These are phyloP conservation scores for Scrobipalpa costella DNA, from an alignment of 2,888 invertebrate species.

Conservation along the genomic window DNA sequence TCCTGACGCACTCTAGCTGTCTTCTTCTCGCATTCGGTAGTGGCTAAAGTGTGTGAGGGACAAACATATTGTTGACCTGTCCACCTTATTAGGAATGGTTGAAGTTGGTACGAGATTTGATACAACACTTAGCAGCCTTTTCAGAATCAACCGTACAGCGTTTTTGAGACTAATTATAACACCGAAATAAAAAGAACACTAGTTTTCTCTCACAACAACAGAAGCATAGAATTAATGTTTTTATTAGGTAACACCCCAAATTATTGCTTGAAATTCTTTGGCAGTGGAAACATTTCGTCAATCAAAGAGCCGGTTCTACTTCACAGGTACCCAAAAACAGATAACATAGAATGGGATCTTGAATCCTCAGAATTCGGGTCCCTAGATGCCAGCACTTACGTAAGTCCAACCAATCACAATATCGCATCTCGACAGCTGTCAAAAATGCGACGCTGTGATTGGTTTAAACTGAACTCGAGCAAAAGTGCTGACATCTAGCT, in stretches of 20 bases:
- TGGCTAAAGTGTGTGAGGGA: constrained; percentile 28
- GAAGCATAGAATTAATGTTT: not conserved
- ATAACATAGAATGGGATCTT: too few relatives aligned
- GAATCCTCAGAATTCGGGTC: too few relatives aligned
- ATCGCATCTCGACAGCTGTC: too few relatives aligned
- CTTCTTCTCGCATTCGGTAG: constrained; percentile 25
- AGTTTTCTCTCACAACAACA: not conserved
- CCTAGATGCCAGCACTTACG: too few relatives aligned
- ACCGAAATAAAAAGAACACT: not conserved
- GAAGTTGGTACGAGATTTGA: constrained; percentile 21
- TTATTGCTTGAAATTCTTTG: constrained; percentile 46
- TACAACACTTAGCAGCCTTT: constrained; percentile 14
- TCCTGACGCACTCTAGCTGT: constrained; percentile 31
- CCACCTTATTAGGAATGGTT: constrained; percentile 32
- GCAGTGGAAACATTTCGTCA: constrained; percentile 29
- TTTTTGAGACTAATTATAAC: constrained; percentile 17
- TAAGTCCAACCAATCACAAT: too few relatives aligned
- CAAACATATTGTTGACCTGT: constrained; percentile 25
- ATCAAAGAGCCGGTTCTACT: not conserved
- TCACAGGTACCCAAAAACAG: not conserved
- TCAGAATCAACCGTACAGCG: constrained; percentile 9
- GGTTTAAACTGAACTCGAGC: too few relatives aligned
- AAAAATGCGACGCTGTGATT: too few relatives aligned
- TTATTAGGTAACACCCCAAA: constrained; percentile 30
- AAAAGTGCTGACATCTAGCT: too few relatives aligned